phyloP scores from a whole-genome alignment of 2,888 invertebrate species.

The Leistus spinibarbis region DNA sequence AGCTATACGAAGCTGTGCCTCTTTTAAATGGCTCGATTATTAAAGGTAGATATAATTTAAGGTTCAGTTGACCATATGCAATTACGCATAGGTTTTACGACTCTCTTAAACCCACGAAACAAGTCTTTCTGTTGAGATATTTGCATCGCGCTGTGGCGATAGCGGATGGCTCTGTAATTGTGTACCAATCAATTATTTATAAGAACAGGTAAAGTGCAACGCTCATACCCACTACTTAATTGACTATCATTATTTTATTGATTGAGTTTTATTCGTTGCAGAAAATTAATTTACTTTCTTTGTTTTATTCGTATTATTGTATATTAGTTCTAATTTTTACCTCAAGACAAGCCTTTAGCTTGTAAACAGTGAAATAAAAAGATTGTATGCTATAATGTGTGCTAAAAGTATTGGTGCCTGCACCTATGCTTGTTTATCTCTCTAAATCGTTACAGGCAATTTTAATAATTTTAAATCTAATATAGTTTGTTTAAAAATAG shows the following conservation, averaged over 20 bases:
- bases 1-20: slow-evolving; percentile 29
- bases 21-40: slow-evolving; percentile 34
- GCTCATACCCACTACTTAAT: background rate
- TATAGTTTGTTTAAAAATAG: too few species aligned
- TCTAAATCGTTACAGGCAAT: too few species aligned
- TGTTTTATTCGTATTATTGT: background rate
- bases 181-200: slow-evolving; percentile 10
- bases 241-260: background rate
- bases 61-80: slow-evolving; percentile 17
- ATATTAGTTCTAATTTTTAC: background rate
- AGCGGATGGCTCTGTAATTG: too few species aligned
- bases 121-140: slow-evolving; percentile 8
- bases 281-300: background rate
- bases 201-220: background rate
- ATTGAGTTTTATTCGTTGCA: background rate
- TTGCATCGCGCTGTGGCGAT: slow-evolving; percentile 11
- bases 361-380: too few species aligned
- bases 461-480: too few species aligned
- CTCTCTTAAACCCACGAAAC: slow-evolving; percentile 17
- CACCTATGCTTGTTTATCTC: too few species aligned
- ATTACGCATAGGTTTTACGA: slow-evolving; percentile 25
- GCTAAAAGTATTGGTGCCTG: too few species aligned
- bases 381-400: too few species aligned
- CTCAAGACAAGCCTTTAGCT: too few species aligned
- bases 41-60: slow-evolving; percentile 25